These are phyloP conservation scores for Macrosteles quadrilineatus DNA, from an alignment of 1,140 invertebrate genomes.

Conservation along the genomic window DNA sequence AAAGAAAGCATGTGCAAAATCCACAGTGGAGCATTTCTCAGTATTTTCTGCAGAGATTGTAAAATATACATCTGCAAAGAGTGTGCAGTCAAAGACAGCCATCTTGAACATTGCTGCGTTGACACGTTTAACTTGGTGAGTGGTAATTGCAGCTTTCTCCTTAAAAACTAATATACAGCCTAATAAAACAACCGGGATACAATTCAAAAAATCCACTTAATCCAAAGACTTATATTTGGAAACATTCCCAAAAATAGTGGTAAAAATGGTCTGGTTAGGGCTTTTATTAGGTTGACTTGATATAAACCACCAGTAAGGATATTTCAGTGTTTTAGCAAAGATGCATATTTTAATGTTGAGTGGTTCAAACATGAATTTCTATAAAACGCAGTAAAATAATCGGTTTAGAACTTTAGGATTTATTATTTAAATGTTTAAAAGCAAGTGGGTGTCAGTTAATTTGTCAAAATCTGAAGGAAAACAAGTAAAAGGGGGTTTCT, in stretches of 20 bases:
- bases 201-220: neutral
- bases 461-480: too few species aligned
- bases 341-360: too few species aligned
- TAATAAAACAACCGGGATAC: too few species aligned
- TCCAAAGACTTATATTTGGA: neutral
- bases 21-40: neutral
- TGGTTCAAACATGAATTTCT: too few species aligned
- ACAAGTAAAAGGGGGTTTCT: too few species aligned
- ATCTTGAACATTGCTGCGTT: neutral
- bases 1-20: neutral
- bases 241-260: neutral
- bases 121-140: neutral
- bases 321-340: too few species aligned
- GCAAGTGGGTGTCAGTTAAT: too few species aligned
- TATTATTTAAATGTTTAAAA: too few species aligned
- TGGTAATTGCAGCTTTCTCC: neutral
- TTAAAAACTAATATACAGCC: neutral
- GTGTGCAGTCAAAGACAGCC: neutral
- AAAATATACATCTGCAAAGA: constrained; percentile 10
- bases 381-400: too few species aligned
- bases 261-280: neutral
- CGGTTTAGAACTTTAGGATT: too few species aligned
- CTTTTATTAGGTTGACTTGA: too few species aligned
- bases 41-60: constrained; percentile 14
- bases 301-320: too few species aligned